phyloP scores from a whole-genome alignment of 2,797 vertebrate species.

The Acanthurus tractus region DNA sequence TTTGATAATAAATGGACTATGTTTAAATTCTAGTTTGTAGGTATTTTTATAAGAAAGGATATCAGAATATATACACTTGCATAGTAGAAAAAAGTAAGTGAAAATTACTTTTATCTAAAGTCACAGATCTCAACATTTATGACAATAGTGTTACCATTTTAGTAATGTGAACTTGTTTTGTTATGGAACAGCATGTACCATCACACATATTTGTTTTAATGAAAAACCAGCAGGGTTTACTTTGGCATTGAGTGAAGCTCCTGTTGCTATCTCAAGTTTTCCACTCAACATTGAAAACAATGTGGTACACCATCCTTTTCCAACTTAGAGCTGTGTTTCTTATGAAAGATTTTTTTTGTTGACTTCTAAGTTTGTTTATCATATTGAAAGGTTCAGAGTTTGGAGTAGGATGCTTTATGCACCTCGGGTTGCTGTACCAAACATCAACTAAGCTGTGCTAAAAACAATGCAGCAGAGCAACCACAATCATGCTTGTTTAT shows the following conservation, averaged over 20 bases:
- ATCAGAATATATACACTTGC: background rate
- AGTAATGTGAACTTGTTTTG: background rate
- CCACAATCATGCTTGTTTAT: constrained; percentile 39
- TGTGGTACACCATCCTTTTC: background rate
- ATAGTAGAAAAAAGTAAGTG: background rate
- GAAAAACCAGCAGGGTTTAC: no score
- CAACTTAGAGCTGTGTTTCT: constrained; percentile 15
- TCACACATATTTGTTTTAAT: no score
- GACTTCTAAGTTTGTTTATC: constrained; percentile 46
- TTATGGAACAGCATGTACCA: background rate
- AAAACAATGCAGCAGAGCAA: constrained; percentile 34
- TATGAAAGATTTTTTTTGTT: constrained; percentile 23
- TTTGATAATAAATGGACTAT: no score
- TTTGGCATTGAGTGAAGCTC: background rate
- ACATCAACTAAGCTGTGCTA: constrained; percentile 41
- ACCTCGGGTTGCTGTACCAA: constrained; percentile 28
- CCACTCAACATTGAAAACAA: constrained; percentile 13
- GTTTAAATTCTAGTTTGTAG: no score
- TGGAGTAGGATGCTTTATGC: constrained; percentile 19
- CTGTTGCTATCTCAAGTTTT: background rate
- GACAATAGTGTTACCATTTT: background rate
- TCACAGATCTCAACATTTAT: background rate
- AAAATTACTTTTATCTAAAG: background rate
- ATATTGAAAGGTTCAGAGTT: constrained; percentile 13
- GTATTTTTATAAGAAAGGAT: no score